Evolutionary conservation across 1,140 invertebrate genomes (phyloP), one percentile per base, ranked within the genome.

Genomic region (Metaphire vulgaris): DNA sequence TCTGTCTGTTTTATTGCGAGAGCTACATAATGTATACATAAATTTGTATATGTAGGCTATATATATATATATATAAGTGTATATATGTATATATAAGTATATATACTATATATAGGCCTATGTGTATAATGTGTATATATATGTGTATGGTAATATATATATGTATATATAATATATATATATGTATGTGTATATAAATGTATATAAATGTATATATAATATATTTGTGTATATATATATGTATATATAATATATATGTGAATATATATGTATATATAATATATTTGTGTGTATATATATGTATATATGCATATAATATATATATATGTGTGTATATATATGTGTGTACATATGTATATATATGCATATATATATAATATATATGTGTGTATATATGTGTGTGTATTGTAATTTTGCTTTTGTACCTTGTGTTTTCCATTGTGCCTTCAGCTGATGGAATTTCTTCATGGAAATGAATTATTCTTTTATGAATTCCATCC

Each of bases 381-480:
- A 12, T 56, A 56, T 56, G 41, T 56, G 21, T 56, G 21, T 56
- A 56, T 56, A 21, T 56, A 56, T 56, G 41, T 56, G 41, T 56
- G 21, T 56, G 41, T 56, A 56, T 56, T 56, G 41, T 56, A 56
- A 56, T 56, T 56, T 56, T n/a, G n/a, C n/a, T n/a, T n/a, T n/a
- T n/a, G n/a, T n/a, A n/a, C n/a, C n/a, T n/a, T n/a, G n/a, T n/a
- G n/a, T n/a, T n/a, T n/a, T n/a, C n/a, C n/a, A n/a, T n/a, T n/a
- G n/a, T n/a, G n/a, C n/a, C n/a, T n/a, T n/a, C n/a, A n/a, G n/a
- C n/a, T n/a, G n/a, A n/a, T n/a, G n/a, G n/a, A n/a, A n/a, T n/a
- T n/a, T n/a, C n/a, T n/a, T n/a, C n/a, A n/a, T n/a, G n/a, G n/a
- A n/a, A n/a, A n/a, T n/a, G n/a, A n/a, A n/a, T n/a, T n/a, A n/a